These are phyloP conservation scores for Periophthalmus modestus DNA, from an alignment of 2,113 vertebrate genomes.

Conservation along the genomic window DNA sequence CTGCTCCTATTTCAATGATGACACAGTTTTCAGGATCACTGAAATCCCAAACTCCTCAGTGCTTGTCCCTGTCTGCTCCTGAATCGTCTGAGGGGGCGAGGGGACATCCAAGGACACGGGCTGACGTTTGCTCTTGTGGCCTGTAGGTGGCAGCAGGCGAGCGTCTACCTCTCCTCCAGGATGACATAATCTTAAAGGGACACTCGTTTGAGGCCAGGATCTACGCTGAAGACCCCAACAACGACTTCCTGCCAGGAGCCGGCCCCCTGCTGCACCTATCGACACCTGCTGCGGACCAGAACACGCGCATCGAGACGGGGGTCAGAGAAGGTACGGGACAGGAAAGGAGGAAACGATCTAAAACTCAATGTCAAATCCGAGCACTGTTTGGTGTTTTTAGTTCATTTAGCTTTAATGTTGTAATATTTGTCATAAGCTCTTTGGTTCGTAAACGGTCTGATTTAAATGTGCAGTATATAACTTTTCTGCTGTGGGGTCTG, in stretches of 20 bases:
- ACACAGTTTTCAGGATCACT: not conserved
- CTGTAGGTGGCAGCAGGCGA: conserved; percentile 93
- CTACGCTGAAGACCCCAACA: conserved; percentile 93
- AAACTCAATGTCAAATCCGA: too few relatives aligned
- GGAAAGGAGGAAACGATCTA: too few relatives aligned
- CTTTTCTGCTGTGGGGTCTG: too few relatives aligned
- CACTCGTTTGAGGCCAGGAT: conserved; percentile 97
- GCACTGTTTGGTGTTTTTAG: too few relatives aligned
- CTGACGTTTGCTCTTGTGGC: conserved; percentile 10
- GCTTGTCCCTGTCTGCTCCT: too few relatives aligned
- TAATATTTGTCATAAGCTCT: too few relatives aligned
- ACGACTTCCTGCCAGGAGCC: conserved; percentile 91
- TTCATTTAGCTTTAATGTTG: too few relatives aligned
- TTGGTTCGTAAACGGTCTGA: too few relatives aligned
- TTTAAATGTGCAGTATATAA: too few relatives aligned
- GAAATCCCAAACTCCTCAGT: too few relatives aligned
- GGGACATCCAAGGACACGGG: not conserved
- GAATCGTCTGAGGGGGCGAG: too few relatives aligned
- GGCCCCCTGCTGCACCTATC: conserved; percentile 91
- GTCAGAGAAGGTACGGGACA: conserved; percentile 86
- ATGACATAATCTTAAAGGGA: conserved; percentile 85
- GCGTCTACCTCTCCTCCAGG: conserved; percentile 89
- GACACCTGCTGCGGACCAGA: conserved; percentile 79
- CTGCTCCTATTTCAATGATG: not conserved
- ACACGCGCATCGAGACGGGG: conserved; percentile 92